phyloP scores from a whole-genome alignment of 2,888 invertebrate genomes.

The Julus scandinavius region DNA sequence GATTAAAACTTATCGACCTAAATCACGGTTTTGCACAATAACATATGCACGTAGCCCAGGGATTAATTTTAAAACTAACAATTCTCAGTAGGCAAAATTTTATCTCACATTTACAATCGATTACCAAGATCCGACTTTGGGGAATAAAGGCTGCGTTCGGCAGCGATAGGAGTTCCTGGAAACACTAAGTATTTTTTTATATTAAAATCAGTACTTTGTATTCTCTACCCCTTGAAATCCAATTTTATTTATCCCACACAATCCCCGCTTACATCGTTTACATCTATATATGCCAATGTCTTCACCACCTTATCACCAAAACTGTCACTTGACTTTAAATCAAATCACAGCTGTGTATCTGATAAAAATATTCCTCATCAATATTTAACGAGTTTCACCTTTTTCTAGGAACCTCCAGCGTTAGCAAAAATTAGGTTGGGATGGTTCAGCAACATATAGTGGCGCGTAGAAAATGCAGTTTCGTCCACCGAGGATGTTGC shows the following conservation, averaged over 20 bases:
- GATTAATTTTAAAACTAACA: background rate
- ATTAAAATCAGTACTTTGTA: background rate
- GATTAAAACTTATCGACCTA: background rate
- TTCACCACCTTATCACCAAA: background rate
- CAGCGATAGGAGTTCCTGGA: background rate
- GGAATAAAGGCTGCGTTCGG: background rate
- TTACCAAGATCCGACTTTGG: background rate
- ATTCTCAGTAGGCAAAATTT: background rate
- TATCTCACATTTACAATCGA: background rate
- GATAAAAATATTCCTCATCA: constrained; percentile 39
- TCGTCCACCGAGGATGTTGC: background rate
- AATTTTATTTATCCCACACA: background rate
- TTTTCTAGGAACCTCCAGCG: constrained; percentile 2
- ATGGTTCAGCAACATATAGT: background rate
- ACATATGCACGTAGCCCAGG: background rate
- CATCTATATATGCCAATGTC: constrained; percentile 6
- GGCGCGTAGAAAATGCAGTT: background rate
- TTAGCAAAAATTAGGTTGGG: background rate
- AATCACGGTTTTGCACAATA: background rate
- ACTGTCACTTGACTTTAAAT: constrained; percentile 27
- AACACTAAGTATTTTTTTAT: background rate
- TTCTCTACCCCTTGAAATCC: background rate
- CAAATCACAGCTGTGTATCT: constrained; percentile 26
- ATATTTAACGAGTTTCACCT: constrained; percentile 24
- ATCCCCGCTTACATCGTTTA: background rate